Evolutionary conservation across 2,888 invertebrate species (phyloP).

Genomic region (Kuschelorhynchus macadamiae): DNA sequence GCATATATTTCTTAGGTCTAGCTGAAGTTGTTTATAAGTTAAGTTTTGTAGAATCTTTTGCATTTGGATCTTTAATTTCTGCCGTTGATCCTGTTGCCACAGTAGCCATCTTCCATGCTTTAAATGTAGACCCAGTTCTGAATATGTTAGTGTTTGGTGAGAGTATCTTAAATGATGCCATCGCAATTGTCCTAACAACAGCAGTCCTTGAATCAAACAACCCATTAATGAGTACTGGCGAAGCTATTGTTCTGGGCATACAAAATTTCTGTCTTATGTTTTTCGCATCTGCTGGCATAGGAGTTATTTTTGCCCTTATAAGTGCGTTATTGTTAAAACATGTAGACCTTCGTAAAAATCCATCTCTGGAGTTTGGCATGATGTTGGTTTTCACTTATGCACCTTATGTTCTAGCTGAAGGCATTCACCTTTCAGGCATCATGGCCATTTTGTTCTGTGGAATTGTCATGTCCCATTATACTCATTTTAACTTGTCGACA

Average conservation of each 20-base stretch:
- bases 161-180: slow-evolving; percentile 97
- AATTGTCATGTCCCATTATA: slow-evolving; percentile 99
- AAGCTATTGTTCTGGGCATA: slow-evolving; percentile 90
- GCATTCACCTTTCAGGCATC: slow-evolving; percentile 83
- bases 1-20: slow-evolving; percentile 93
- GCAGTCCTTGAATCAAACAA: slow-evolving; percentile 82
- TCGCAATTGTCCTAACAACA: slow-evolving; percentile 97
- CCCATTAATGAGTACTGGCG: slow-evolving; percentile 80
- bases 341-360: slow-evolving; percentile 96
- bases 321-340: slow-evolving; percentile 95
- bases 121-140: slow-evolving; percentile 82
- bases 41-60: slow-evolving; percentile 96
- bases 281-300: slow-evolving; percentile 97
- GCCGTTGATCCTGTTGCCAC: slow-evolving; percentile 99
- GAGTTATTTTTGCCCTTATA: slow-evolving; percentile 93
- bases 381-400: slow-evolving; percentile 99
- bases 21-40: slow-evolving; percentile 76
- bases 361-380: slow-evolving; percentile 98
- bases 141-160: slow-evolving; percentile 99
- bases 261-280: slow-evolving; percentile 96
- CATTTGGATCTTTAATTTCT: slow-evolving; percentile 97
- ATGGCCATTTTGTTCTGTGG: slow-evolving; percentile 99
- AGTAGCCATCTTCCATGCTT: slow-evolving; percentile 97
- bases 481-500: slow-evolving; percentile 97
- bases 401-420: slow-evolving; percentile 98